Evolutionary conservation across 2,797 vertebrate genomes (phyloP).

Genomic region (Silurus lanzhouensis): DNA sequence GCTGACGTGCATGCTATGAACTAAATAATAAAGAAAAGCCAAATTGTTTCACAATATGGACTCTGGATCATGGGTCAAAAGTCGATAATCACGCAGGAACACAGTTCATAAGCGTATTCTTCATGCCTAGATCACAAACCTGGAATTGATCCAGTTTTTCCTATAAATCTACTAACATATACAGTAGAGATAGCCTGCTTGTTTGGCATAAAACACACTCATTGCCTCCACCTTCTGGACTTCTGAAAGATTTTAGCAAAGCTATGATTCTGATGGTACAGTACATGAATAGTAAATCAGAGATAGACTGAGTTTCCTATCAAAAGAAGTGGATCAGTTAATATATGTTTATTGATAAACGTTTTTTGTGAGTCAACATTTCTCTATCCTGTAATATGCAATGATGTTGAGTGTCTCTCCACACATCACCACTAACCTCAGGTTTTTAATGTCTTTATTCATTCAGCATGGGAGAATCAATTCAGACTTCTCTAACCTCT

Average conservation of each 20-base stretch:
- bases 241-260: neutral
- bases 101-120: slow-evolving; percentile 54
- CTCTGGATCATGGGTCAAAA: slow-evolving; percentile 63
- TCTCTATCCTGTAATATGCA: neutral
- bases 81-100: slow-evolving; percentile 56
- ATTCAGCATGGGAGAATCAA: neutral
- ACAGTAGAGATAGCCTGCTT: neutral
- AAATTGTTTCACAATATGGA: slow-evolving; percentile 68
- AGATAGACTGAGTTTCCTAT: neutral
- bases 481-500: neutral
- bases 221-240: neutral
- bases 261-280: neutral
- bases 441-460: neutral
- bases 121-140: slow-evolving; percentile 8
- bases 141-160: neutral
- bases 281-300: neutral
- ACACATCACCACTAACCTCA: neutral
- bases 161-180: neutral
- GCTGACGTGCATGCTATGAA: slow-evolving; percentile 46
- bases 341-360: neutral
- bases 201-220: neutral
- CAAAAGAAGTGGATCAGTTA: neutral
- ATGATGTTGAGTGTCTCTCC: neutral
- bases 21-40: slow-evolving; percentile 13
- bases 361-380: neutral